Evolutionary conservation across 2,113 vertebrate species (phyloP), one percentile per base, ranked within the genome.

Genomic region (Acrocephalus arundinaceus): DNA sequence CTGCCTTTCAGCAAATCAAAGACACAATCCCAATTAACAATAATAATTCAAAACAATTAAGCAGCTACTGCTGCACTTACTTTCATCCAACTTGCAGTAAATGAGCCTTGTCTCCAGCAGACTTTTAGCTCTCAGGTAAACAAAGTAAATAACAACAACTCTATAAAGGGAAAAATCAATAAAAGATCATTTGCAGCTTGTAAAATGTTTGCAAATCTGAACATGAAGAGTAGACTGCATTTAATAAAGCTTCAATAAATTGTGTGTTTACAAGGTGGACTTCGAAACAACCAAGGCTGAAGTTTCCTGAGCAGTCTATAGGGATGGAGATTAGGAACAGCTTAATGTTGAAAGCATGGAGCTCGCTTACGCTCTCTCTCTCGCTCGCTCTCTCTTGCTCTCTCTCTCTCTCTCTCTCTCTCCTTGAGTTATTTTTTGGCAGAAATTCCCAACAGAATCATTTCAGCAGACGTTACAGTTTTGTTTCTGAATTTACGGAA

Each of bases 1-100:
- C 65, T 80, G 52, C 87, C 59, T 92, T 92, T 63, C 76, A 84
- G 76, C 8, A 3, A 88, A 89, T 80, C 82, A 93, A 66, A 95
- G 68, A 63, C 71, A 82, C 48, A 61, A 81, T 77, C 41, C 63
- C 65, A 90, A 91, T 96, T 92, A 94, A 90, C 75, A 72, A 46
- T 49, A 81, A 87, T 94, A 94, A 95, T 78, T 96, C 86, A 84
- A 68, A 96, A 89, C 83, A 95, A 93, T 95, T 93, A 88, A 81
- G 73, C 61, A 65, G 65, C 72, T 92, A 75, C 76, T 54, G 57
- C 20, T 88, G 45, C 46, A 76, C 74, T 79, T 91, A 57, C 72
- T 96, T 85, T 82, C 52, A 68, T 79, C n/a, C 20, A 87, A 18
- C 90, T 23, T 87, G 66, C 57, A 78, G 76, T 87, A 90, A 95